Base-by-base conservation (phyloP, 2,113 vertebrate species). In the Oncorhynchus gorbuscha region DNA sequence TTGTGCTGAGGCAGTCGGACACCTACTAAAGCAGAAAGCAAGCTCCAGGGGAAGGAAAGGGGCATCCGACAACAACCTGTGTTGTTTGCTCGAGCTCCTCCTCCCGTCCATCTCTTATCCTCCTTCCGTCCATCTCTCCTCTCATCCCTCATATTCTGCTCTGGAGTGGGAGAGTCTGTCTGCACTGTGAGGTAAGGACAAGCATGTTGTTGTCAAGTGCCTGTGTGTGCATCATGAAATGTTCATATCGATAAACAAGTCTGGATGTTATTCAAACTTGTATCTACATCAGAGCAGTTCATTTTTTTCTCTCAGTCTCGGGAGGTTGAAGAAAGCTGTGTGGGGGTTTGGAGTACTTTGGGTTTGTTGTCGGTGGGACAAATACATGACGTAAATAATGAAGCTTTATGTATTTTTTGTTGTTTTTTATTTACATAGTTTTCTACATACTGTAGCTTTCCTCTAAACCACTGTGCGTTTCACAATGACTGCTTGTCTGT, bases 11-110 rank as follows among this genome's bases (percentile, higher is more conserved):
- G 76, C 77, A 72, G 73, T 79, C 87, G 80, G 74, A 85, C 82
- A 81, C 81, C 79, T 78, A 74, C 78, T 83, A 76, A 79, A 83
- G 77, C 55, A 73, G 62, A 66, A 78, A 86, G 76, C 72, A 76
- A 73, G 61, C 64, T 87, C 79, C 82, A 65, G 28, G 83, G 83
- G 89, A 86, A 75, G 83, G 59, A 14, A 79, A n/a, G 81, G 80
- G 89, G 85, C 82, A 86, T 79, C 87, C 79, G 49, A 87, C 84
- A 90, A 86, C 88, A 89, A 90, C 88, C 89, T 88, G 66, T 32
- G 66, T 26, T 20, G 66, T 35, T 69, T 35, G 90, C 88, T 81
- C 83, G 88, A 71, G 88, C 91, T 89, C 89, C 90, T 91, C 89
- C 88, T 89, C 72, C 14, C 85, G 18, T 65, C 84, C 74, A 5